Evolutionary conservation across 2,888 invertebrate genomes (phyloP).

Genomic region (Nasonovia ribisnigri): DNA sequence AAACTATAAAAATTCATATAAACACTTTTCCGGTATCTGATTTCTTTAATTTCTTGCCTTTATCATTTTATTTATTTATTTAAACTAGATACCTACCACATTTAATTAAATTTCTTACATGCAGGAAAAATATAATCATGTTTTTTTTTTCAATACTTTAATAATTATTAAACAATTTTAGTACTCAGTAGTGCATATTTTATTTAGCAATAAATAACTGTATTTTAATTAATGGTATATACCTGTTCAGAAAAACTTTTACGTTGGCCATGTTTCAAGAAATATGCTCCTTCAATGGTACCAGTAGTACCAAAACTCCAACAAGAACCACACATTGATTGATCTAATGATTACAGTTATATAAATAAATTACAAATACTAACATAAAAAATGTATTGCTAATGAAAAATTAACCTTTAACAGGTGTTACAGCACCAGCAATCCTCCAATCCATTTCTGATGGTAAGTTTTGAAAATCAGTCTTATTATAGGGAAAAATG

Average conservation of each 20-base stretch:
- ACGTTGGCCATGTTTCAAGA: constrained; percentile 84
- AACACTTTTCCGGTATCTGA: background rate
- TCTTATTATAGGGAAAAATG: constrained; percentile 81
- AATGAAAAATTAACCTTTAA: constrained; percentile 78
- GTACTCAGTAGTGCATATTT: background rate
- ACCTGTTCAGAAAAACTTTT: constrained; percentile 89
- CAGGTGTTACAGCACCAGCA: constrained; percentile 92
- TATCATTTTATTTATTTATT: background rate
- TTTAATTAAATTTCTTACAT: background rate
- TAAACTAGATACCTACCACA: background rate
- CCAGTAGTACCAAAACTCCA: constrained; percentile 98
- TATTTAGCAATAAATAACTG: background rate
- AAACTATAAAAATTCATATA: background rate
- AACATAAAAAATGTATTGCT: background rate
- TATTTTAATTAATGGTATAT: constrained; percentile 43
- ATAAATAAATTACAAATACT: background rate
- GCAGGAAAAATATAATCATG: background rate
- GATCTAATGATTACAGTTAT: constrained; percentile 76
- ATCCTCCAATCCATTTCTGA: constrained; percentile 85
- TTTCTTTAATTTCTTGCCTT: background rate
- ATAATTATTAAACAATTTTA: background rate
- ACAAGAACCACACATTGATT: constrained; percentile 96
- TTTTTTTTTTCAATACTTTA: background rate
- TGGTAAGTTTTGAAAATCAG: constrained; percentile 69
- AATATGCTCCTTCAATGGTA: constrained; percentile 91